Conservation (phyloP, 1,140 invertebrate species). For the Coboldia fuscipes region DNA sequence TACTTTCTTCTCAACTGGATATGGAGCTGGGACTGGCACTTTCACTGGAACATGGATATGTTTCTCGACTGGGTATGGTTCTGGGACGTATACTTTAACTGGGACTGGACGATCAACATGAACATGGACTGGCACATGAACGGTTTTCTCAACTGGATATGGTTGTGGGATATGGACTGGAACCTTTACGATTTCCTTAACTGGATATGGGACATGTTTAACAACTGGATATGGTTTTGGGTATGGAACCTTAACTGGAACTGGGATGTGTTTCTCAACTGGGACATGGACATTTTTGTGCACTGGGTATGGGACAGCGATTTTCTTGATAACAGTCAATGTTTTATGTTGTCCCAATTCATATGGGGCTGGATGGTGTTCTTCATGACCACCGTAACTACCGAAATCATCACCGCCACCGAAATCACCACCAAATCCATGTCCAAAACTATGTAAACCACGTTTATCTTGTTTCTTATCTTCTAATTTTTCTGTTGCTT, state of each 20-base stretch:
- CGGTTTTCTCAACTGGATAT: conserved; percentile 40
- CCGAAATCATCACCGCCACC: conserved; percentile 19
- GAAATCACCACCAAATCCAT: conserved; percentile 24
- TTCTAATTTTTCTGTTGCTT: conserved; percentile 19
- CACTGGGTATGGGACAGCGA: conserved; percentile 35
- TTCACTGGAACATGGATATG: conserved; percentile 42
- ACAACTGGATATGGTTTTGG: conserved; percentile 34
- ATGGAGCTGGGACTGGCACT: conserved; percentile 41
- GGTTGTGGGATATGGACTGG: conserved; percentile 35
- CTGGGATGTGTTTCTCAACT: conserved; percentile 30
- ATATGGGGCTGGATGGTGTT: neutral
- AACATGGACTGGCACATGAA: conserved; percentile 38
- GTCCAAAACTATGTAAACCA: conserved; percentile 32
- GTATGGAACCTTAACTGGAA: conserved; percentile 32
- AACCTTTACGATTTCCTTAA: conserved; percentile 40
- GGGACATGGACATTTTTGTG: conserved; percentile 33
- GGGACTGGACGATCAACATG: conserved; percentile 36
- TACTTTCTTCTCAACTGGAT: conserved; percentile 48
- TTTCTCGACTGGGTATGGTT: conserved; percentile 37
- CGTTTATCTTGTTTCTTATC: conserved; percentile 42
- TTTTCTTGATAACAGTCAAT: conserved; percentile 53
- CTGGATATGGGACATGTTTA: conserved; percentile 35
- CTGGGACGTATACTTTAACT: conserved; percentile 43
- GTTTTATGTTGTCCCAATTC: conserved; percentile 39
- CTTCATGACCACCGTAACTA: conserved; percentile 10